phyloP scores from a whole-genome alignment of 2,888 invertebrate genomes.

The Microctonus brassicae region DNA sequence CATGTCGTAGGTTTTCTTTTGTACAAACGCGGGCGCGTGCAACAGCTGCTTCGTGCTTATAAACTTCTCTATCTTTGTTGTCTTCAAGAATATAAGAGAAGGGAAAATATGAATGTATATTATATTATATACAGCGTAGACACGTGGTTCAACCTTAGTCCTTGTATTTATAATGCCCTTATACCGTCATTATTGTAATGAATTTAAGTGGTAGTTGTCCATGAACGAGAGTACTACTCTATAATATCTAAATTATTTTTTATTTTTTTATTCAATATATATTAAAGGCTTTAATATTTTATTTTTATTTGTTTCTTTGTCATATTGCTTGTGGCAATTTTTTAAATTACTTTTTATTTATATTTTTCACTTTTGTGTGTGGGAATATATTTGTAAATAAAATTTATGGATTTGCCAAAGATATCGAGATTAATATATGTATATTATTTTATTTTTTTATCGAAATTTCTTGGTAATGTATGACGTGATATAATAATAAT shows the following conservation, averaged over 20 bases:
- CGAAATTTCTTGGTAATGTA: neutral
- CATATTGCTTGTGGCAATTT: neutral
- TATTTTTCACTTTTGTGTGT: too few species aligned
- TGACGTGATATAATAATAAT: neutral
- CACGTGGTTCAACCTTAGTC: slow-evolving; percentile 12
- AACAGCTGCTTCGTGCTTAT: slow-evolving; percentile 24
- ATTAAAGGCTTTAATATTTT: neutral
- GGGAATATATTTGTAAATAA: too few species aligned
- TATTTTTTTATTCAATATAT: neutral
- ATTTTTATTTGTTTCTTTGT: neutral
- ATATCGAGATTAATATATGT: neutral
- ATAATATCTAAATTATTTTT: slow-evolving; percentile 7
- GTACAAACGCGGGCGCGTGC: slow-evolving; percentile 7
- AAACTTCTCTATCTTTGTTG: slow-evolving; percentile 17
- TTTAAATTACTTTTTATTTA: neutral
- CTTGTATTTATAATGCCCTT: neutral
- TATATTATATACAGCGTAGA: neutral
- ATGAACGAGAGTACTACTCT: slow-evolving; percentile 6
- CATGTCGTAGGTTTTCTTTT: neutral
- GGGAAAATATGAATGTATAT: neutral
- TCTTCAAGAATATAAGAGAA: neutral
- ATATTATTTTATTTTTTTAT: neutral
- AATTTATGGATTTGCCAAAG: too few species aligned
- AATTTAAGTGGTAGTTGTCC: slow-evolving; percentile 23
- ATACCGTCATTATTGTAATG: slow-evolving; percentile 29